Evolutionary conservation across 2,797 vertebrate species (phyloP).

Genomic region (Anas acuta): DNA sequence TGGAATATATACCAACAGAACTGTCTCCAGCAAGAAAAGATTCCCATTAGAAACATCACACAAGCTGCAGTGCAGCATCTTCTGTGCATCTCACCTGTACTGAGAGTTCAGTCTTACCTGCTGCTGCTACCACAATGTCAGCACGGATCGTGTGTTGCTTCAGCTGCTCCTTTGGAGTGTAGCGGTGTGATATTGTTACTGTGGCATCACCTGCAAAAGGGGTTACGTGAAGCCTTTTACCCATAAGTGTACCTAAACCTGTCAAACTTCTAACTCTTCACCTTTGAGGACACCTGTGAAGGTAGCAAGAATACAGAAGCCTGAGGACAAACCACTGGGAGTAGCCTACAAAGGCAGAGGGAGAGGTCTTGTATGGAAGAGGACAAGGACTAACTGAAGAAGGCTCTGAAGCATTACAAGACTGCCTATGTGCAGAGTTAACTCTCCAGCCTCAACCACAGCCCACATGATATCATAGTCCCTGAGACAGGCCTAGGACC

Average conservation of each 20-base stretch:
- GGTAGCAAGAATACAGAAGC: background rate
- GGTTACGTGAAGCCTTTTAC: background rate
- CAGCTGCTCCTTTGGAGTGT: slow-evolving; percentile 96
- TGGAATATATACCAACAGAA: accelerated
- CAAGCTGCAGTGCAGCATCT: background rate
- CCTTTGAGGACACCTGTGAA: accelerated
- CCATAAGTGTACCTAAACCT: accelerated
- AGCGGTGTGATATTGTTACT: slow-evolving; percentile 94
- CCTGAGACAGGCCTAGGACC: accelerated
- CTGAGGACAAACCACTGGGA: background rate
- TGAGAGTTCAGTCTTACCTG: slow-evolving; percentile 76
- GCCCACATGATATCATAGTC: accelerated
- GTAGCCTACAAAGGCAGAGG: background rate
- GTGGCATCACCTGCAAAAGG: slow-evolving; percentile 90
- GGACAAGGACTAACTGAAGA: background rate
- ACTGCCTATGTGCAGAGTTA: accelerated
- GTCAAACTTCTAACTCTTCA: accelerated
- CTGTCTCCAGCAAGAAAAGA: background rate
- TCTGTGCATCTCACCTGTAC: accelerated
- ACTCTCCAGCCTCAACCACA: background rate
- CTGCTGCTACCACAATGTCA: slow-evolving; percentile 93
- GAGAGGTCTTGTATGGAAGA: background rate
- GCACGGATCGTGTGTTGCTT: slow-evolving; percentile 91
- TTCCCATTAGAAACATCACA: too few relatives aligned
- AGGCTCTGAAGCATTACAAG: background rate